Base-by-base conservation (phyloP, 2,888 invertebrate species). In the Chalcis sispes region DNA sequence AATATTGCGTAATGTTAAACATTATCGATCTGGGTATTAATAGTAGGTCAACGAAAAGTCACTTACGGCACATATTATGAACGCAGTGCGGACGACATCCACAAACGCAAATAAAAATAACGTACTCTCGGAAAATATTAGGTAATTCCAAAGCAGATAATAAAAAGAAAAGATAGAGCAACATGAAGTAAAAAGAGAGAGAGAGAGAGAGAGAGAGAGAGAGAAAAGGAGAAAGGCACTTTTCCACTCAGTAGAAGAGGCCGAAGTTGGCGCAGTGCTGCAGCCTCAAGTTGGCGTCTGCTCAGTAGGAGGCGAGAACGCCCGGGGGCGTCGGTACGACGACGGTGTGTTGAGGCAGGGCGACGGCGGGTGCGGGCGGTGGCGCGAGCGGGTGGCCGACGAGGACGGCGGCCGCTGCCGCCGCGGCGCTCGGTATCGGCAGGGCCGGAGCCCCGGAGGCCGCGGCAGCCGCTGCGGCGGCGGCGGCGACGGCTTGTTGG, bases 291-390 rank as follows among this genome's bases (percentile, higher is more conserved):
- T 42, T 50, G 46, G 42, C 65, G 20, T 48, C 42, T 15, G 58
- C 75, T 83, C 82, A 91, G 83, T 91, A 91, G 46, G 90, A 89
- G 56, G 91, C 88, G 71, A 91, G 85, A 48, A 91, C 91, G 73
- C 90, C 90, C 76, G 91, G 91, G 56, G 91, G 90, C 50, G 91
- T 90, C 65, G 91, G 91, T 75, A 91, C 91, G 66, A 90, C 90
- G 42, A 91, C 91, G n/a, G 91, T 90, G 83, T 91, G 91, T 79
- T 89, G 89, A 18, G 88, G 88, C 10, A 88, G 85, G n/a, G 87
- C 87, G 7, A 79, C 80, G 1, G 79, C 70, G 0, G 78, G 46
- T 15, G 83, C 82, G 58, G 82, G 83, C 48, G 83, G 83, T 71
- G 61, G 85, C 29, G 79, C 85, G 18, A 89, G 80, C 1, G 88